phyloP scores from a whole-genome alignment of 2,888 invertebrate genomes.

The Lithophane ornitopus region DNA sequence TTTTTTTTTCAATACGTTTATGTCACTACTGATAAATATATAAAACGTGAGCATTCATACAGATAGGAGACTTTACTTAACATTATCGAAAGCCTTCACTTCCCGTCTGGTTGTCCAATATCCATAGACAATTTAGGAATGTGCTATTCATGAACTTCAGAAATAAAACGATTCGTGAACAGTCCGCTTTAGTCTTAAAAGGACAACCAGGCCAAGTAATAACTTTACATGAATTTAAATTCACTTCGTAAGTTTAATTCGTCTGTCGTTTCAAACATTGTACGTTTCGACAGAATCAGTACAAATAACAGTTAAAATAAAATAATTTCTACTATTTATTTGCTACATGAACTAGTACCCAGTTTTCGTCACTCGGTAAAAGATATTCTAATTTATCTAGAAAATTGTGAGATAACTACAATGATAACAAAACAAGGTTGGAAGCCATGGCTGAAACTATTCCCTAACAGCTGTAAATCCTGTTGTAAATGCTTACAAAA shows the following conservation, averaged over 20 bases:
- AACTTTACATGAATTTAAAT: constrained; percentile 40
- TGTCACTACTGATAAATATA: constrained; percentile 87
- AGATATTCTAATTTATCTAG: constrained; percentile 66
- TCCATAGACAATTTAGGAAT: constrained; percentile 47
- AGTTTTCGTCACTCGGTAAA: constrained; percentile 72
- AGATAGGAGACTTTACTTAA: constrained; percentile 83
- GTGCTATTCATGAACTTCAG: constrained; percentile 39
- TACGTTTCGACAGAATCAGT: constrained; percentile 48
- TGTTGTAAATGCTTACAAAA: constrained; percentile 74
- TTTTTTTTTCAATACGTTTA: constrained; percentile 75
- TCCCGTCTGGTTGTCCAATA: constrained; percentile 25
- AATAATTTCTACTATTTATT: constrained; percentile 63
- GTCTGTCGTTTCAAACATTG: constrained; percentile 40
- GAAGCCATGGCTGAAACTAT: constrained; percentile 56
- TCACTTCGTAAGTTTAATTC: constrained; percentile 40
- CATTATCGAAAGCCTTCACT: constrained; percentile 62
- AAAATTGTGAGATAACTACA: constrained; percentile 50
- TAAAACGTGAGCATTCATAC: constrained; percentile 90
- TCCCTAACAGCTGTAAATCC: constrained; percentile 60
- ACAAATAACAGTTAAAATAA: constrained; percentile 65
- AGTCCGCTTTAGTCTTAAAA: constrained; percentile 44
- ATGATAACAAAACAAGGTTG: constrained; percentile 46
- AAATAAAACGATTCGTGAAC: constrained; percentile 49
- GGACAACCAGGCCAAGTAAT: constrained; percentile 45
- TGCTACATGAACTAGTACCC: constrained; percentile 69